Conservation (phyloP, 2,113 vertebrate species). For the Gavialis gangeticus region DNA sequence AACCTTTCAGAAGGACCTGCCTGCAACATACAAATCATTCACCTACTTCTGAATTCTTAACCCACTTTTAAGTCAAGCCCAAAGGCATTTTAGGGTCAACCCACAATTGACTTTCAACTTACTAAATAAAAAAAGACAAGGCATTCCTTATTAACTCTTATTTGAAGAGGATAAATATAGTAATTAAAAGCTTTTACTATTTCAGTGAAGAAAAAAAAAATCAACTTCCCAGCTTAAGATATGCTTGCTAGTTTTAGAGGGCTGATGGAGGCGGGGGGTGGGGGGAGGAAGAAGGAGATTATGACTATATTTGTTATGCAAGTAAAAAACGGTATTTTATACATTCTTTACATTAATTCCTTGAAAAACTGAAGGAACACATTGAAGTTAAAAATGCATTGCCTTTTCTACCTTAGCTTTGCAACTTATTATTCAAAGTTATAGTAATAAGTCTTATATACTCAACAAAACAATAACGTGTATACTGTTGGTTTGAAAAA, state of each 20-base stretch:
- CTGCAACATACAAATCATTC: background rate
- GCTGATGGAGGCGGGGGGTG: no score
- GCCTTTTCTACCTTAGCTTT: background rate
- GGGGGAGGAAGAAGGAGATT: no score
- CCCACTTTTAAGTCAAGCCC: background rate
- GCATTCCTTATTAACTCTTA: background rate
- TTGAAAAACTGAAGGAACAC: background rate
- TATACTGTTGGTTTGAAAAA: no score
- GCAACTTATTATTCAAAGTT: background rate
- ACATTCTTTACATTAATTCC: background rate
- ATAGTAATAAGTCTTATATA: background rate
- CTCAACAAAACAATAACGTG: no score
- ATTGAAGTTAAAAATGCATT: background rate
- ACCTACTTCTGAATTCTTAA: background rate
- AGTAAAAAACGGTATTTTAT: background rate
- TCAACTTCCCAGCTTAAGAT: no score
- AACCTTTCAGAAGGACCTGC: background rate
- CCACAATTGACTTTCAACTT: background rate
- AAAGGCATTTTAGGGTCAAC: background rate
- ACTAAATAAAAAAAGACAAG: background rate
- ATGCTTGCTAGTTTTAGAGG: no score
- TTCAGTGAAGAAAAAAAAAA: no score
- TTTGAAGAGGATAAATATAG: no score
- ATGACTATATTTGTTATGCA: no score
- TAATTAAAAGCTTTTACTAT: no score